phyloP scores from a whole-genome alignment of 2,888 invertebrate genomes.

The Rhingia campestris region DNA sequence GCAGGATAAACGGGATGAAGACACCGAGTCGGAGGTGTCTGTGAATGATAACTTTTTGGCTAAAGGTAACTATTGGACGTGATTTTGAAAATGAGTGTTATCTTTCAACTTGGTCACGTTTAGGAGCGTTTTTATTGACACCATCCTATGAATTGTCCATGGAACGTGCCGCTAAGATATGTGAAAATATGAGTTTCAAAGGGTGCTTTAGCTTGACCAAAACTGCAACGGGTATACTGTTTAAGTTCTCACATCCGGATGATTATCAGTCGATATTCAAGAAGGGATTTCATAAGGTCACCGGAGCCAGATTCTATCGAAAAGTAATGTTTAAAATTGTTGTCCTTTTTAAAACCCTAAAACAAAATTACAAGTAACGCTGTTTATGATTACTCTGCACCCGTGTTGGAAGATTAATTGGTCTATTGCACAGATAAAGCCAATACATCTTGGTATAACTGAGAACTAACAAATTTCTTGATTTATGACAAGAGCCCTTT shows the following conservation, averaged over 20 bases:
- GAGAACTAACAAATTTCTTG: background rate
- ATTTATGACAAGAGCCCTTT: background rate
- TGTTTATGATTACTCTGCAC: conserved; percentile 29
- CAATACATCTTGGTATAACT: background rate
- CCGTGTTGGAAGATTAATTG: conserved; percentile 4
- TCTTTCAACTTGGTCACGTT: conserved; percentile 66
- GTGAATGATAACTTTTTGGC: conserved; percentile 90
- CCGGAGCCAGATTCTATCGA: conserved; percentile 92
- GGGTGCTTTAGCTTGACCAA: conserved; percentile 93
- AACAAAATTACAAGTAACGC: background rate
- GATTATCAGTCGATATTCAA: conserved; percentile 93
- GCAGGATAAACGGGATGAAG: conserved; percentile 85
- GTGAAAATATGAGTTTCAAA: conserved; percentile 94
- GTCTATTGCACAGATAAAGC: conserved; percentile 17
- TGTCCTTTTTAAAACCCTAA: background rate
- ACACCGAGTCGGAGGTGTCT: conserved; percentile 91
- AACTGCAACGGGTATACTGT: conserved; percentile 93
- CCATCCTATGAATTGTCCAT: conserved; percentile 93
- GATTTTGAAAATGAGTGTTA: conserved; percentile 16
- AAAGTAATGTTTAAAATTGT: conserved; percentile 85
- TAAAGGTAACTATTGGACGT: conserved; percentile 84
- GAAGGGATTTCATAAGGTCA: conserved; percentile 94
- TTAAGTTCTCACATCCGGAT: conserved; percentile 93
- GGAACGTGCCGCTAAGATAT: conserved; percentile 92
- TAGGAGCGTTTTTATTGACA: conserved; percentile 91